A percentile compares a stretch with the other conserved stretches of the same genome.
Conservation (phyloP, 1,140 invertebrate species). For the Panulirus ornatus region DNA sequence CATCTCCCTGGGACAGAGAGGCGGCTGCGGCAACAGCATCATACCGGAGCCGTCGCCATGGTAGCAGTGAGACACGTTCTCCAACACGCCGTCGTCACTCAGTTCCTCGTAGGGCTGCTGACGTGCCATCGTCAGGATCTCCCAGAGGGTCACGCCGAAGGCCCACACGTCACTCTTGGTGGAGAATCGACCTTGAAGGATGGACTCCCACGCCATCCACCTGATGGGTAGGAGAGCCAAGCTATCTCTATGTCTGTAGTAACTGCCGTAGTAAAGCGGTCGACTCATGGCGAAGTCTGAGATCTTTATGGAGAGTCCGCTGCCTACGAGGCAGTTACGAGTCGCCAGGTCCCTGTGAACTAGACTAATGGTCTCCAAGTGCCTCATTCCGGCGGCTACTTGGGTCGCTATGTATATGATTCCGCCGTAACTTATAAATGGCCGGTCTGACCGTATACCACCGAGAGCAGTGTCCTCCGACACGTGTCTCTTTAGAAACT, state of each 20-base stretch:
- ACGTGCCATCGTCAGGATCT: constrained; percentile 90
- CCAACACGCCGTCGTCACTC: constrained; percentile 88
- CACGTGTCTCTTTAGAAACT: constrained; percentile 83
- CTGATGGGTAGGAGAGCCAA: constrained; percentile 79
- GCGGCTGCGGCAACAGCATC: constrained; percentile 80
- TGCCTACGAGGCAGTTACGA: constrained; percentile 80
- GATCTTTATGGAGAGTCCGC: constrained; percentile 79
- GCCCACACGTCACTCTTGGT: constrained; percentile 94
- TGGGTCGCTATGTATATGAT: constrained; percentile 84
- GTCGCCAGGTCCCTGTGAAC: constrained; percentile 88
- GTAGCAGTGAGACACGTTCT: constrained; percentile 86
- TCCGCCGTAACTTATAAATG: constrained; percentile 82
- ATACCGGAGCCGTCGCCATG: constrained; percentile 83
- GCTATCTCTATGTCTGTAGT: constrained; percentile 85
- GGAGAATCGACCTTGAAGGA: constrained; percentile 86
- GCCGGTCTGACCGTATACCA: constrained; percentile 80
- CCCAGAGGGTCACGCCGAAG: constrained; percentile 92
- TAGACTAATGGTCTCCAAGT: constrained; percentile 88
- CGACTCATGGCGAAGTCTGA: constrained; percentile 81
- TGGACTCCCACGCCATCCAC: constrained; percentile 75
- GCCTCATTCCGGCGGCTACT: constrained; percentile 91
- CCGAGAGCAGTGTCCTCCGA: constrained; percentile 81
- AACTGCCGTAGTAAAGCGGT: constrained; percentile 83
- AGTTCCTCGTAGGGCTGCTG: constrained; percentile 90
- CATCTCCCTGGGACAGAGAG: constrained; percentile 83